These are phyloP conservation scores for Agapostemon virescens DNA, from an alignment of 2,888 invertebrate species.

Conservation along the genomic window DNA sequence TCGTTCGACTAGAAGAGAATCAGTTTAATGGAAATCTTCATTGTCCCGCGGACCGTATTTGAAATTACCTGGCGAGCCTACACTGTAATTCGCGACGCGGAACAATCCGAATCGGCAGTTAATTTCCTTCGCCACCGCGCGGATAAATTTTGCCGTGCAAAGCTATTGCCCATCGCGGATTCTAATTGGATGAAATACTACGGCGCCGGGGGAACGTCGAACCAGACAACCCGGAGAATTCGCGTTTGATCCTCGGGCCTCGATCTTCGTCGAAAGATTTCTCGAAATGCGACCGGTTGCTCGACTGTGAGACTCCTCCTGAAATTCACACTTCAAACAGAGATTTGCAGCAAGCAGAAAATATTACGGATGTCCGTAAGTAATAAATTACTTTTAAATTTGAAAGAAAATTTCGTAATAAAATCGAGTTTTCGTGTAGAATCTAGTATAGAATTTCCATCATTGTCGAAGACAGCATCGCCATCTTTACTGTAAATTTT, in stretches of 20 bases:
- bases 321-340: too few relatives aligned
- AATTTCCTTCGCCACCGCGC: neutral
- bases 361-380: too few relatives aligned
- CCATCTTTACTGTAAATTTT: too few relatives aligned
- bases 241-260: neutral
- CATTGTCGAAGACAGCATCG: too few relatives aligned
- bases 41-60: neutral
- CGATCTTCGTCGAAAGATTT: slow-evolving; percentile 18
- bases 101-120: slow-evolving; percentile 2
- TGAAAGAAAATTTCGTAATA: too few relatives aligned
- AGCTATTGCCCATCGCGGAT: neutral
- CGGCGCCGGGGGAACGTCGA: neutral
- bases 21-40: neutral
- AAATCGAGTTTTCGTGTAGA: too few relatives aligned
- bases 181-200: slow-evolving; percentile 31
- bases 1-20: neutral
- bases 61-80: neutral
- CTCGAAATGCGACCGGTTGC: neutral
- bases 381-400: too few relatives aligned
- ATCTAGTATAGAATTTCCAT: too few relatives aligned
- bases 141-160: neutral
- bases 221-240: neutral
- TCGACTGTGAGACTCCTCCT: too few relatives aligned
- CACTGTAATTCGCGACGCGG: neutral
- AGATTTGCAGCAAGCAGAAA: too few relatives aligned